Evolutionary conservation across 2,888 invertebrate species (phyloP), one percentile per base, ranked within the genome.

Genomic region (Gymnosoma rotundatum): DNA sequence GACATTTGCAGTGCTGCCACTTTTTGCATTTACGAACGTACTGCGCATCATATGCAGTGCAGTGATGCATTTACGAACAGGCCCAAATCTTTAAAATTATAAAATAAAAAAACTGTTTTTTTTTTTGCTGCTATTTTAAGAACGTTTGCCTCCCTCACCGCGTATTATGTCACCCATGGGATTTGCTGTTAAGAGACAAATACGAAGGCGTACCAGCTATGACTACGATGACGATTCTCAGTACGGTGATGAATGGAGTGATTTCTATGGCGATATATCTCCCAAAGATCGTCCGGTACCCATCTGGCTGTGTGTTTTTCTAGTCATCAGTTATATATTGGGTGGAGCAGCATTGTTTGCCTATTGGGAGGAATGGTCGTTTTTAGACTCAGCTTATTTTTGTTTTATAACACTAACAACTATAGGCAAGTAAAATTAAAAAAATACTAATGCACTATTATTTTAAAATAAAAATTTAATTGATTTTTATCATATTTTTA

Each of bases 321-420:
- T 98, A 61, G 97, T 98, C 32, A 95, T 98, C 32, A 96, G 97
- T 81, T 98, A 98, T 93, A 98, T 98, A 87, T 94, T 97, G 74
- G 97, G 96, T 0, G 98, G 98, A 16, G 97, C 97, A 2, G 96
- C 95, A 88, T 94, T 98, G 12, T 98, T 98, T 93, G 94, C 95
- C 88, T 94, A 94, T 63, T 97, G 97, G 97, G 98, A 98, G 92
- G 93, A 94, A 21, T 98, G 98, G 98, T 94, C 94, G 0, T 96
- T 96, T 89, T 93, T 97, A 82, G 97, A 98, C 91, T 96, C 97
- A 0, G 97, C 97, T 2, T 98, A 98, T 92, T 98, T 98, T 93
- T 98, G 98, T 92, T 98, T 98, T 93, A 97, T 98, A 88, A 98
- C 98, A 0, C 93, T 98, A 86, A 98, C 98, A 25, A 98, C 98